Evolutionary conservation across 2,113 vertebrate genomes (phyloP).

Genomic region (Gobio gobio): DNA sequence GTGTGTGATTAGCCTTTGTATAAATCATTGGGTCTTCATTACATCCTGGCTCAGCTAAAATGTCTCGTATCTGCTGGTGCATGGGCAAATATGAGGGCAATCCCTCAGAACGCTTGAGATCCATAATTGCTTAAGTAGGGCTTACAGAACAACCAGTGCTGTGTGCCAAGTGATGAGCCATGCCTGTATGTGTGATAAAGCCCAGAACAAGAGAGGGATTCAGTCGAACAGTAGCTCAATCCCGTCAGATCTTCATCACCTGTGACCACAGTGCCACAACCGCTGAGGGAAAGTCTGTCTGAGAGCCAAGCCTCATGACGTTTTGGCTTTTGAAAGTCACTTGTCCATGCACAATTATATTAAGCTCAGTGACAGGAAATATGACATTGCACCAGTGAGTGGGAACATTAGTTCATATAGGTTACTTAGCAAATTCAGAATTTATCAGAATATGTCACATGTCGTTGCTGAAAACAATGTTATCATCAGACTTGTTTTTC

Average conservation of each 20-base stretch:
- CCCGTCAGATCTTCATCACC: slow-evolving; percentile 39
- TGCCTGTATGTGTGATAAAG: slow-evolving; percentile 8
- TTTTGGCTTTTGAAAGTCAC: slow-evolving; percentile 17
- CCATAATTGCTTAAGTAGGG: slow-evolving; percentile 14
- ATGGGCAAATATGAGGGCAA: neutral
- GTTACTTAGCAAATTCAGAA: neutral
- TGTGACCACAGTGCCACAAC: neutral
- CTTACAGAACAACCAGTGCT: slow-evolving; percentile 16
- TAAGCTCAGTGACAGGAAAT: neutral
- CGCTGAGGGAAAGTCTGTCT: neutral
- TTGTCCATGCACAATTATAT: slow-evolving; percentile 26
- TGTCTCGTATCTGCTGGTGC: slow-evolving; percentile 22
- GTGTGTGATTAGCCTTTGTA: neutral
- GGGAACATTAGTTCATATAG: neutral
- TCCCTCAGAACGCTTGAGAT: slow-evolving; percentile 35
- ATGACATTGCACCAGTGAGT: neutral
- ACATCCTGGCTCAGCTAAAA: slow-evolving; percentile 18
- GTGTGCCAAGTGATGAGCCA: slow-evolving; percentile 29
- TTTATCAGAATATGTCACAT: neutral
- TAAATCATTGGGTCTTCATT: neutral
- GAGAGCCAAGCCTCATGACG: slow-evolving; percentile 20
- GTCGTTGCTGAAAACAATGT: neutral
- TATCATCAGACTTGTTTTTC: neutral
- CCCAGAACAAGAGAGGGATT: slow-evolving; percentile 33
- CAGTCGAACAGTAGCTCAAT: slow-evolving; percentile 20